Base-by-base conservation (phyloP, 1,140 invertebrate genomes). In the Scaptomyza hsui region DNA sequence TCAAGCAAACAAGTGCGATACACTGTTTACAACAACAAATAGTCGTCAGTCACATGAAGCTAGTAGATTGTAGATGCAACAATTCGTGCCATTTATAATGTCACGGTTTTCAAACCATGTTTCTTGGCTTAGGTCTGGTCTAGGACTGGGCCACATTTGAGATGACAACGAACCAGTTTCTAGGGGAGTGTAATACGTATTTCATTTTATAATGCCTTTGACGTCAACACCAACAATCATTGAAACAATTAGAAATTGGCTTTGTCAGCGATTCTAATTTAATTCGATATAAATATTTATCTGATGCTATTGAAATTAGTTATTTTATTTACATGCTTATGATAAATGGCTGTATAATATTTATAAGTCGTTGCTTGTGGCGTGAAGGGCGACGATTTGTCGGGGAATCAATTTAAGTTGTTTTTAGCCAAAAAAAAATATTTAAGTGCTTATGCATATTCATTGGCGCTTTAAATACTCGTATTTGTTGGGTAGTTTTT, bases 181-280 rank as follows among this genome's bases (percentile, higher is more conserved):
- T 42, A 60, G 16, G 10, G 7, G 19, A 1, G 32, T 41, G n/a
- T 41, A 24, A 21, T 18, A 9, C 32, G 65, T 86, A 82, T 88
- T 86, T 86, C 78, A 82, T 86, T 85, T 75, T 82, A 88, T 86
- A 86, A 86, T 88, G 48, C 55, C 61, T 82, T 88, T 88, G 82
- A 88, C 82, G 82, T 88, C 82, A 88, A 82, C n/a, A n/a, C n/a
- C n/a, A n/a, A n/a, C n/a, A n/a, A n/a, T 81, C 81, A 86, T 86
- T 74, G 75, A 78, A 81, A 82, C 82, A 82, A 86, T 86, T 81
- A 65, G 71, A 88, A 75, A 71, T 70, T 88, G 24, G 6, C 24
- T 24, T 24, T 5, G 24, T 70, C 63, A 39, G 29, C 18, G 29
- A 1, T 19, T 53, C 53, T 74, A 70, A 68, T 69, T 59, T 80